These are phyloP conservation scores for Cheilosia scutellata DNA, from an alignment of 2,888 invertebrate species.

Conservation along the genomic window DNA sequence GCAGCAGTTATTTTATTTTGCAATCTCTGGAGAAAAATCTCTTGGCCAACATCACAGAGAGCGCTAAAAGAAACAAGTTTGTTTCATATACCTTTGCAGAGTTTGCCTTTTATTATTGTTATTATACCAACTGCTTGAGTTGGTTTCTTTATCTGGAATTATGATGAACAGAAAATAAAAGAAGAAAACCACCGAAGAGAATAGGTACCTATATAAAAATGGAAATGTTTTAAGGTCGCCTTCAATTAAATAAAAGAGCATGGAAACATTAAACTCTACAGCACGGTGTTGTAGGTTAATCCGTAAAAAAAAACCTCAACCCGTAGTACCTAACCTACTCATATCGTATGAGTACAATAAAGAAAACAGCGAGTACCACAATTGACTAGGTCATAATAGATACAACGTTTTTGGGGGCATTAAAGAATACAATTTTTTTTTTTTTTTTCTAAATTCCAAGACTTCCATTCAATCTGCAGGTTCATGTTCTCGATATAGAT, in stretches of 20 bases:
- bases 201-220: conserved; percentile 2
- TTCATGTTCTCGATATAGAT: conserved; percentile 10
- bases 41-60: conserved; percentile 29
- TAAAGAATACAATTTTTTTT: conserved; percentile 18
- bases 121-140: conserved; percentile 17
- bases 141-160: conserved; percentile 42
- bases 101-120: conserved; percentile 27
- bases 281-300: conserved; percentile 60
- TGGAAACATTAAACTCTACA: conserved; percentile 41
- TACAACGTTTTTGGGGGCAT: conserved; percentile 21
- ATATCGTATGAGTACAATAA: not conserved
- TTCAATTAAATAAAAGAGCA: conserved; percentile 64
- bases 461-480: not conserved
- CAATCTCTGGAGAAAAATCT: conserved; percentile 7
- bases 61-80: conserved; percentile 31
- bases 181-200: conserved; percentile 17
- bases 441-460: conserved; percentile 6
- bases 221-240: conserved; percentile 68
- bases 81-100: not conserved
- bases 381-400: conserved; percentile 66
- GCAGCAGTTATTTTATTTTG: conserved; percentile 9
- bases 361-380: conserved; percentile 53
- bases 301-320: not conserved
- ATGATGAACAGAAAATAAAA: conserved; percentile 11
- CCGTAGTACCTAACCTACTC: not conserved